A percentile compares a stretch with the other conserved stretches of the same genome.
phyloP scores from a whole-genome alignment of 2,888 invertebrate genomes.

The Cactoblastis cactorum region DNA sequence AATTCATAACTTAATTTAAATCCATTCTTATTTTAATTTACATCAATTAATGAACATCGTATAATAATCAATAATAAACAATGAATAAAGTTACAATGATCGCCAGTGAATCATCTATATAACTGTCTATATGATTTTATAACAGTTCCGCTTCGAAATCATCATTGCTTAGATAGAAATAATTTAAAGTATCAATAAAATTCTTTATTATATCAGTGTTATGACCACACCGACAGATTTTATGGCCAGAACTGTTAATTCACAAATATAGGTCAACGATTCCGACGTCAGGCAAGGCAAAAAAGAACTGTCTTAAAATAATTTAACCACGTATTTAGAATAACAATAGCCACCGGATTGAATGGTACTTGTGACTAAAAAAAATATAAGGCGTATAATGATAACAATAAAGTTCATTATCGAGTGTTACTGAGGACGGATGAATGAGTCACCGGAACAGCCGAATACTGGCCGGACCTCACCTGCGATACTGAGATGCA shows the following conservation, averaged over 20 bases:
- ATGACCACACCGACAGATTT: conserved; percentile 3
- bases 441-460: conserved; percentile 67
- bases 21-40: no score
- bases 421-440: conserved; percentile 32
- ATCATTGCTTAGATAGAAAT: not conserved
- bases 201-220: conserved; percentile 7
- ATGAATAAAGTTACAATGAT: not conserved
- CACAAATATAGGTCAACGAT: conserved; percentile 48
- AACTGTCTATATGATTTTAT: not conserved
- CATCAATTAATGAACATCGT: no score
- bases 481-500: conserved; percentile 45
- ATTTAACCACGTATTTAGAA: conserved; percentile 44
- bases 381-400: not conserved
- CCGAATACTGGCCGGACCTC: conserved; percentile 53
- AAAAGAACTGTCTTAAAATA: conserved; percentile 50
- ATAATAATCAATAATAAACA: not conserved
- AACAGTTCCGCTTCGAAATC: not conserved
- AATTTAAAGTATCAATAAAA: not conserved
- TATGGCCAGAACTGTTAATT: conserved; percentile 11
- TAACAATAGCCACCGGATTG: conserved; percentile 47
- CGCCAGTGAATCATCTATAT: not conserved
- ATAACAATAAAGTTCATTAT: not conserved
- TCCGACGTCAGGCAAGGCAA: conserved; percentile 39
- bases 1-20: no score
- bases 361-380: conserved; percentile 2